Conservation (phyloP, 2,113 vertebrate species). For the Ailuropoda melanoleuca region DNA sequence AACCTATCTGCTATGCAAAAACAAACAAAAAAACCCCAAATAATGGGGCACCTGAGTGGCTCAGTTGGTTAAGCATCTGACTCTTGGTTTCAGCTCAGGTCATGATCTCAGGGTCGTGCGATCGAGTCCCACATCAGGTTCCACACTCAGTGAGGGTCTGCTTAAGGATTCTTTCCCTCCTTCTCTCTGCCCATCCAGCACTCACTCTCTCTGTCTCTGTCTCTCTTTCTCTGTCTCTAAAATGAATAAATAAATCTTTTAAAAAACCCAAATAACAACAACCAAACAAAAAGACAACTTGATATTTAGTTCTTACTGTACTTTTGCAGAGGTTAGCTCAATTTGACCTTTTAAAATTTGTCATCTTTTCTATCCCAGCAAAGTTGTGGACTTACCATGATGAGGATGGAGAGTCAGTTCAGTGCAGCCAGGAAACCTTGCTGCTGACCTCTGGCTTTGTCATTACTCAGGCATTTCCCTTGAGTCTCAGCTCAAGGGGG, state of each 20-base stretch:
- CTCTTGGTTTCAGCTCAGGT: neutral
- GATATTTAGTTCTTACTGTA: neutral
- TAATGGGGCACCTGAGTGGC: neutral
- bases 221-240: neutral
- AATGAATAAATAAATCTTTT: neutral
- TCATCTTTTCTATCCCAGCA: neutral
- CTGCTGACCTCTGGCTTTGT: neutral
- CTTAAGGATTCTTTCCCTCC: neutral
- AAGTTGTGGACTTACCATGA: neutral
- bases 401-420: too few species aligned
- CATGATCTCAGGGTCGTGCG: neutral
- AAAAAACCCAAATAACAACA: neutral
- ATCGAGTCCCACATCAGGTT: neutral
- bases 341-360: neutral
- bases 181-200: neutral
- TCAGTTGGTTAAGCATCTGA: neutral
- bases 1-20: neutral
- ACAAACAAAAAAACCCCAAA: neutral
- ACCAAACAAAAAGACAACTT: neutral
- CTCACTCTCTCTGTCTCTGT: neutral
- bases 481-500: neutral
- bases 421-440: neutral
- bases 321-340: neutral
- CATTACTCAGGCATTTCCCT: neutral
- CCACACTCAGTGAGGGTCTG: neutral